Evolutionary conservation across 1,140 invertebrate genomes (phyloP).

Genomic region (Metopolophium dirhodum): DNA sequence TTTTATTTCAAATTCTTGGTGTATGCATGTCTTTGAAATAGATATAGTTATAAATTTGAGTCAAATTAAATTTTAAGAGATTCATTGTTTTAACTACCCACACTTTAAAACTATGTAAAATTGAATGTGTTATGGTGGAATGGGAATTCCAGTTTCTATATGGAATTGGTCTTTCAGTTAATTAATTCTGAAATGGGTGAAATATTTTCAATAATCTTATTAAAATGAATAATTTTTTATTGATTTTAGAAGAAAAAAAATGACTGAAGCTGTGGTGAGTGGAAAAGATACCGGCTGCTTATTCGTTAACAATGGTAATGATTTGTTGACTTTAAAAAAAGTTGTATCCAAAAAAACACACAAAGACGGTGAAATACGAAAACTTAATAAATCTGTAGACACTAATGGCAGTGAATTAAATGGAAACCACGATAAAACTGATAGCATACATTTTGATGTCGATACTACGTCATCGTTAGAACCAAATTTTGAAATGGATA

Average conservation of each 20-base stretch:
- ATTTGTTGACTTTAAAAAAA: conserved; percentile 55
- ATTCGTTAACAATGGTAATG: conserved; percentile 52
- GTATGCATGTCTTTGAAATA: no score
- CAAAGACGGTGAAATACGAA: conserved; percentile 42
- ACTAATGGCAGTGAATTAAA: conserved; percentile 49
- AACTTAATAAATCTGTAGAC: conserved; percentile 29
- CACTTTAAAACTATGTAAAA: neutral
- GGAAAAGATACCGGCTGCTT: conserved; percentile 52
- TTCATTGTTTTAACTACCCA: no score
- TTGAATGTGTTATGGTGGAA: neutral
- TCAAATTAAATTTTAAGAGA: neutral
- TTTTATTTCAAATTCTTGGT: neutral
- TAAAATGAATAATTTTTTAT: neutral
- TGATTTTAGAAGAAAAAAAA: conserved; percentile 39
- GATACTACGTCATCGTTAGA: conserved; percentile 52
- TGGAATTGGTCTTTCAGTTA: neutral
- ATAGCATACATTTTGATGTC: conserved; percentile 51
- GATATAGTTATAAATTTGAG: neutral
- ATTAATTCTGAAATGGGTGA: neutral
- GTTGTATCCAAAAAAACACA: conserved; percentile 46
- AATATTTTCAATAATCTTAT: neutral
- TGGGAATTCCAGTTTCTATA: neutral
- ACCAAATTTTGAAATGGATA: conserved; percentile 54
- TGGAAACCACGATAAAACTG: conserved; percentile 53
- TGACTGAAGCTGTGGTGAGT: conserved; percentile 42